Base-by-base conservation (phyloP, 2,888 invertebrate species). In the Druceiella hillmani region DNA sequence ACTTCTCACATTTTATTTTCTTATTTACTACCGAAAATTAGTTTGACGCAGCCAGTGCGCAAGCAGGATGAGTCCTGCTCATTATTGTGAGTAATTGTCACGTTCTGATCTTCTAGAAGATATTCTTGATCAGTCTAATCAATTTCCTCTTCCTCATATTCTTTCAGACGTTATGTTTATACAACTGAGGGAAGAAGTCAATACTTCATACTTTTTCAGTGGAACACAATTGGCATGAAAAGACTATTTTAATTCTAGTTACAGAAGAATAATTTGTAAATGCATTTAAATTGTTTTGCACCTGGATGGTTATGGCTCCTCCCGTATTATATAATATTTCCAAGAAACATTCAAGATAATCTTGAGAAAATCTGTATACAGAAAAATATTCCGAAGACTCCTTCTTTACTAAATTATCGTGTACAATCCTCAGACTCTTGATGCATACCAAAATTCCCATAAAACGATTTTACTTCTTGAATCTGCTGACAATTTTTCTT, bases 191-290 rank as follows among this genome's bases (percentile, higher is more conserved):
- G n/a, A n/a, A n/a, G n/a, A n/a, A n/a, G n/a, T n/a, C n/a, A n/a
- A n/a, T n/a, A n/a, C n/a, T n/a, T n/a, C n/a, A n/a, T n/a, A n/a
- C 50, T 34, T 61, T 59, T 12, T 50, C 48, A 5, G 61, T 52
- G 15, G 31, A 52, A 17, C 22, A 20, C 34, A 28, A 24, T 33
- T 43, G 11, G 33, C 39, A 12, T 20, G 10, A 36, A 38, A 36
- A 13, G 38, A 43, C 7, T 33, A 31, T 3, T 28, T 14, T 17
- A 40, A 12, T 30, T 43, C 36, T 13, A 43, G 27, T 43, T 33
- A 3, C 14, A 3, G 27, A 39, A 24, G 3, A 27, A 17, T 26
- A 38, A 38, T 32, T 26, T 42, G 22, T 31, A 42, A 10, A 25
- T 24, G 9, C 27, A 39, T 29, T 16, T 20, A 24, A 36, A 40